Evolutionary conservation across 2,113 vertebrate species (phyloP), one percentile per base, ranked within the genome.

Genomic region (Cinclus cinclus): DNA sequence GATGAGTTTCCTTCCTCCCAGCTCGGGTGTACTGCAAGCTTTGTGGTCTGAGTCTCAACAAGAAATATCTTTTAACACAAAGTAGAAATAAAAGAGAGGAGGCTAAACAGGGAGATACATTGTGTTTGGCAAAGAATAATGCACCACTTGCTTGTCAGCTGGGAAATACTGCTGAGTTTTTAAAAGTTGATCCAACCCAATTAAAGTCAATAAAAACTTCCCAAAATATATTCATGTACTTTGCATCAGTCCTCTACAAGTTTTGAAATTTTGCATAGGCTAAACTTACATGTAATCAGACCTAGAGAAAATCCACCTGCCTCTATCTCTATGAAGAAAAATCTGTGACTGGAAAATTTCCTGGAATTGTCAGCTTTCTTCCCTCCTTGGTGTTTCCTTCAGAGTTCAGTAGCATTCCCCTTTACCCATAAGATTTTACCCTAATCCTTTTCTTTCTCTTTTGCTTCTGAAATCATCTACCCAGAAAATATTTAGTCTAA

Each of bases 11-110:
- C 8, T 70, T 46, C 20, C 59, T 53, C 41, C 41, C 59, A 47
- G 0, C 13, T 31, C 35, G 4, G 4, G 23, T 28, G 25, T 39
- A 67, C 53, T 3, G 10, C 17, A 4, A 53, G 5, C 15, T 76
- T 55, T 81, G 23, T 78, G 56, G 5, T 73, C 31, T 20, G 7
- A 65, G 9, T 60, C 5, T 65, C 58, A 83, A 53, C 16, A 53
- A 4, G 18, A 35, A 76, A 30, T 39, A 68, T 5, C 8, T 80
- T 82, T 73, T 24, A 64, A 4, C 3, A 7, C 7, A 11, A 81
- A 75, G 78, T 1, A 75, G n/a, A 77, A 42, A 42, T 42, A 52
- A 42, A 73, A n/a, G 6, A 55, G 22, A 53, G 24, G 19, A 90
- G 42, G 20, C 10, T 55, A 64, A 90, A 44, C 14, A 42, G 23